phyloP scores from a whole-genome alignment of 2,113 vertebrate genomes.

The Lethenteron camtschaticum region DNA sequence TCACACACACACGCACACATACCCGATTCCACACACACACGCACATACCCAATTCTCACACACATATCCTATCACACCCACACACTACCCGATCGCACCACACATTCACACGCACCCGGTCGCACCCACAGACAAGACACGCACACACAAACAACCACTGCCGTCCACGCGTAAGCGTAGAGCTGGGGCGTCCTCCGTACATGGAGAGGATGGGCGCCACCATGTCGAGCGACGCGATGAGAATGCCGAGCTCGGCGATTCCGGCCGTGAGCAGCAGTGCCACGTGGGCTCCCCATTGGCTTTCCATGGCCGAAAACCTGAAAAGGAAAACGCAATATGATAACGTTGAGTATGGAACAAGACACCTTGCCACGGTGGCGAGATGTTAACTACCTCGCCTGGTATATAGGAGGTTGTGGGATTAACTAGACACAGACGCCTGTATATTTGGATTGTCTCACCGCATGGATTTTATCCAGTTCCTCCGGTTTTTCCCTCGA shows the following conservation, averaged over 20 bases:
- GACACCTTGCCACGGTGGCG: no score
- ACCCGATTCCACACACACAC: neutral
- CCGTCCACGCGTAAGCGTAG: neutral
- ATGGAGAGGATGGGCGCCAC: constrained; percentile 96
- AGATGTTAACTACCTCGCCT: no score
- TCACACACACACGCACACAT: neutral
- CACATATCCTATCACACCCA: neutral
- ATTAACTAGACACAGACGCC: no score
- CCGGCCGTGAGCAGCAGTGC: constrained; percentile 74
- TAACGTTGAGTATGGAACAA: no score
- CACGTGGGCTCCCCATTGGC: constrained; percentile 91
- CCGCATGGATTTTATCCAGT: no score
- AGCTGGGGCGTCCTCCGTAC: constrained; percentile 23
- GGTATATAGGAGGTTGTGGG: no score
- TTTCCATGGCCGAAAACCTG: constrained; percentile 94
- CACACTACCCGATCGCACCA: neutral
- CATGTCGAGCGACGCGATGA: constrained; percentile 78
- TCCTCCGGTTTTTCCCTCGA: no score
- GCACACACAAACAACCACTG: neutral
- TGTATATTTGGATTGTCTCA: no score
- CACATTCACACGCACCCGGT: neutral
- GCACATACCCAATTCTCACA: neutral
- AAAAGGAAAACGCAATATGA: fast-evolving
- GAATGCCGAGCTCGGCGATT: constrained; percentile 90
- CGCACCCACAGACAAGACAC: neutral